Evolutionary conservation across 2,888 invertebrate species (phyloP).

Genomic region (Melanostoma scalare): DNA sequence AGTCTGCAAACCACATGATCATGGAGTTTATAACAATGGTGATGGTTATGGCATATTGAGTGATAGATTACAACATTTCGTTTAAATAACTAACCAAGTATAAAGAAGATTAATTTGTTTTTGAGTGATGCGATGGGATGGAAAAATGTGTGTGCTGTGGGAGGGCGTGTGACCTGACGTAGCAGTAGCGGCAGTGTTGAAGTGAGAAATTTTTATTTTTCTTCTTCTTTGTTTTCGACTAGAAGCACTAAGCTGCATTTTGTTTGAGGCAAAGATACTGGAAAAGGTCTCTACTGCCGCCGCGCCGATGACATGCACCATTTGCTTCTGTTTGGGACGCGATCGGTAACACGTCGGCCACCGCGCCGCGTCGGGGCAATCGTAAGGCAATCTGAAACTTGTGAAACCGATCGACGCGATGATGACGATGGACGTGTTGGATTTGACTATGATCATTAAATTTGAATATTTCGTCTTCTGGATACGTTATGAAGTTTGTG

Average conservation of each 20-base stretch:
- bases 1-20: slow-evolving; percentile 55
- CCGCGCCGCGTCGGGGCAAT: slow-evolving; percentile 12
- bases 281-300: too few relatives aligned
- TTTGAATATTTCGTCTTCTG: slow-evolving; percentile 19
- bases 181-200: neutral
- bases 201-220: neutral
- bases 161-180: neutral
- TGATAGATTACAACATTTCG: slow-evolving; percentile 35
- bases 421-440: slow-evolving; percentile 10
- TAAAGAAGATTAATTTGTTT: slow-evolving; percentile 29
- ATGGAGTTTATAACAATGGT: slow-evolving; percentile 13
- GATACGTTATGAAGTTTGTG: slow-evolving; percentile 40
- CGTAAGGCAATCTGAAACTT: slow-evolving; percentile 12
- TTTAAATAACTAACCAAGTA: neutral
- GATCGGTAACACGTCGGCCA: slow-evolving; percentile 25
- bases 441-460: slow-evolving; percentile 51
- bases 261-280: too few relatives aligned
- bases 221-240: neutral
- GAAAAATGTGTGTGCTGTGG: slow-evolving; percentile 10
- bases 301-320: neutral
- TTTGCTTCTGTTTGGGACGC: slow-evolving; percentile 21
- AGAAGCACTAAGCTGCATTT: too few relatives aligned
- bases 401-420: slow-evolving; percentile 1
- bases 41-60: slow-evolving; percentile 28
- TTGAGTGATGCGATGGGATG: slow-evolving; percentile 6